Evolutionary conservation across 2,113 vertebrate genomes (phyloP).

Genomic region (Gadus chalcogrammus): DNA sequence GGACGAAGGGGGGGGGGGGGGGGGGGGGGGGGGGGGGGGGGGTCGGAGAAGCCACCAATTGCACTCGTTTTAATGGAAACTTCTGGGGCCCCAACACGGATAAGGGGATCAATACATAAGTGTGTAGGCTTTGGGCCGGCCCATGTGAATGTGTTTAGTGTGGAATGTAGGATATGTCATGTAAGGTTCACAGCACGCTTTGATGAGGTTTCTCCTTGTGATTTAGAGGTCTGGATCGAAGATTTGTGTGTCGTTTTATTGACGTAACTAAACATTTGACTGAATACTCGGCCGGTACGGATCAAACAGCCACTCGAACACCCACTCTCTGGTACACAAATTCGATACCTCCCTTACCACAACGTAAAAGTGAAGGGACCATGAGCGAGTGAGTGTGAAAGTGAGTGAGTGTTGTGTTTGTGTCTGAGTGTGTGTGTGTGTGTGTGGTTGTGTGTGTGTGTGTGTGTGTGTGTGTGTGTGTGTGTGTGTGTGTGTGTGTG

Average conservation of each 20-base stretch:
- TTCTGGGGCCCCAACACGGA: constrained; percentile 39
- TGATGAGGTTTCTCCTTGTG: constrained; percentile 62
- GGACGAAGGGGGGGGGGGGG: too few relatives aligned
- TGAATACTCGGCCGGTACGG: constrained; percentile 12
- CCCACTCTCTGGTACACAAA: constrained; percentile 35
- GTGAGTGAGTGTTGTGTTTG: constrained; percentile 18
- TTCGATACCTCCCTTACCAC: constrained; percentile 20
- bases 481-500: too few relatives aligned
- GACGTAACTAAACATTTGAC: constrained; percentile 43
- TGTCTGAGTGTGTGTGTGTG: background rate
- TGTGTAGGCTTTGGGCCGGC: constrained; percentile 38
- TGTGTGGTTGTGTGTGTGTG: too few relatives aligned
- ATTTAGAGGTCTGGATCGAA: constrained; percentile 66
- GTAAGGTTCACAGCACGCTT: constrained; percentile 68
- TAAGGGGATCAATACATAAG: constrained; percentile 54
- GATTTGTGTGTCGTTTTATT: constrained; percentile 63
- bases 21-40: too few relatives aligned
- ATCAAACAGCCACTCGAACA: constrained; percentile 45
- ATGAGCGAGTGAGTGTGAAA: constrained; percentile 5
- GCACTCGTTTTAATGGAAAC: background rate
- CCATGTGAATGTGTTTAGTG: constrained; percentile 73
- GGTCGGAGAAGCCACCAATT: too few relatives aligned
- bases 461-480: background rate
- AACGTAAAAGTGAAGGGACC: constrained; percentile 20
- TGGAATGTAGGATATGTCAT: constrained; percentile 70